Percentiles rank a stretch among this genome's conserved stretches.
phyloP scores from a whole-genome alignment of 2,113 vertebrate genomes.

The Python bivittatus region DNA sequence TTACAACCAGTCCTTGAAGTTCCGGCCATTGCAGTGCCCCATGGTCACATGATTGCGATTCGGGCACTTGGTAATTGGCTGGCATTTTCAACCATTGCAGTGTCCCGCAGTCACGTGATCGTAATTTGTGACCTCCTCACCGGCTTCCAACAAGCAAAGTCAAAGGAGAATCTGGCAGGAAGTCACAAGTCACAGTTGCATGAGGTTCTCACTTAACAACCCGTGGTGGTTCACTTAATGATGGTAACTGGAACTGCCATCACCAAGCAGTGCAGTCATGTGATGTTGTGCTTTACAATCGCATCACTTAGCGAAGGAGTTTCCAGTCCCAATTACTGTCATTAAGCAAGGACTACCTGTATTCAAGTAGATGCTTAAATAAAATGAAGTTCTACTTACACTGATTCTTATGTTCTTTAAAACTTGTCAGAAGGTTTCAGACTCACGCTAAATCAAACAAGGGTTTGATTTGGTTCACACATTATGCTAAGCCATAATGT shows the following conservation, averaged over 20 bases:
- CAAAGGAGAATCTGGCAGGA: background rate
- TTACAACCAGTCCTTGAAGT: background rate
- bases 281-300: background rate
- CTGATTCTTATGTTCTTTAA: background rate
- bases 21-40: background rate
- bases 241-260: too few species aligned
- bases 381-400: constrained; percentile 15
- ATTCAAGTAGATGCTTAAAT: background rate
- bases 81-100: background rate
- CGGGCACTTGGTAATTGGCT: background rate
- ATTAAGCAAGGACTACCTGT: background rate
- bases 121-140: background rate
- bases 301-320: background rate
- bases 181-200: background rate
- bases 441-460: background rate
- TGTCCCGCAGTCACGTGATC: background rate
- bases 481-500: background rate
- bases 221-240: too few species aligned
- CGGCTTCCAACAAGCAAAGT: background rate
- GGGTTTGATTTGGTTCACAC: background rate
- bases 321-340: background rate
- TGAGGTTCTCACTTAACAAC: background rate
- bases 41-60: background rate
- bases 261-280: background rate
- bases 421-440: background rate